Conservation (phyloP, 2,888 invertebrate genomes). For the Pristionchus fissidentatus region DNA sequence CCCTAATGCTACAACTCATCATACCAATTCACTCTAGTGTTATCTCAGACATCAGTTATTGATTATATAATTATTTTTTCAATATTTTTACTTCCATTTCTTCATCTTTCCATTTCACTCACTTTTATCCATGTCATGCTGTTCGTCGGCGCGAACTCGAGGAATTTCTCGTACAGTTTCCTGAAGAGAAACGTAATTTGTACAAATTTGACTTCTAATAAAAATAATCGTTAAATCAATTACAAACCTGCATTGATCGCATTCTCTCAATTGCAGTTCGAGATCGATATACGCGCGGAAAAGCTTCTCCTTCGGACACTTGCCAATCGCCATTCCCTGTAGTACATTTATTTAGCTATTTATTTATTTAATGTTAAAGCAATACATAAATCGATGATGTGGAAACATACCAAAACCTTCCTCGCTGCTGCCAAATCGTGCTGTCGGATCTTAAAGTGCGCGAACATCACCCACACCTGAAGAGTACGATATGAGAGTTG, state of each 20-base stretch:
- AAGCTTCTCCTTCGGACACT: slow-evolving; percentile 95
- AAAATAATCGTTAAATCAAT: too few species aligned
- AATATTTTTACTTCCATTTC: neutral
- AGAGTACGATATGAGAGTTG: too few species aligned
- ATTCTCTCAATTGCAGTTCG: slow-evolving; percentile 94
- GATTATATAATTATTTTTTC: neutral
- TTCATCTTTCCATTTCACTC: neutral
- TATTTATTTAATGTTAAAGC: neutral
- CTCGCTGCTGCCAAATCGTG: slow-evolving; percentile 90
- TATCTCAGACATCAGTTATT: neutral
- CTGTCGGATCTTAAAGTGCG: slow-evolving; percentile 95
- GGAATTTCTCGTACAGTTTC: slow-evolving; percentile 92
- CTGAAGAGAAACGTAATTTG: neutral
- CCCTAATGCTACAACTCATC: too few species aligned
- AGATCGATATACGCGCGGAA: slow-evolving; percentile 97
- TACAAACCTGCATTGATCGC: slow-evolving; percentile 90
- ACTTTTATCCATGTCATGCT: slow-evolving; percentile 96
- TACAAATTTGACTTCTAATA: neutral
- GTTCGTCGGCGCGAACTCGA: slow-evolving; percentile 96
- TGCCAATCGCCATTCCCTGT: slow-evolving; percentile 91
- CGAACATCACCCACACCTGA: slow-evolving; percentile 92
- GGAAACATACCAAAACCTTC: slow-evolving; percentile 84
- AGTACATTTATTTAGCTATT: too few species aligned
- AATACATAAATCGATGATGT: neutral
- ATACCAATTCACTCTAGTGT: too few species aligned